Percentiles rank a stretch among this genome's conserved stretches.
Conservation (phyloP, 2,888 invertebrate genomes). For the Apamea sordens region DNA sequence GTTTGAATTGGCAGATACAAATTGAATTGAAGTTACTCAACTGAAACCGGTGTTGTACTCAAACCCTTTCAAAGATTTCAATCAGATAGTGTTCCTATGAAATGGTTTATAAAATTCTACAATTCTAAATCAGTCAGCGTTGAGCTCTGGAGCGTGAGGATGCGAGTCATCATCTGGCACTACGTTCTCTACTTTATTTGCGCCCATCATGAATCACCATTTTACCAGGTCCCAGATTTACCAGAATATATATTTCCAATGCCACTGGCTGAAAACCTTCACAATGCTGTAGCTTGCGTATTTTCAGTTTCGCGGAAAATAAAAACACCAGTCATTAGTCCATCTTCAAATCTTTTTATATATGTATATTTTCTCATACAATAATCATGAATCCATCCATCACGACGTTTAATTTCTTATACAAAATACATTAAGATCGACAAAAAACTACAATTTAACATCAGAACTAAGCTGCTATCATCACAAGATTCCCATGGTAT, state of each 20-base stretch:
- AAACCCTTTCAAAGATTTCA: constrained; percentile 17
- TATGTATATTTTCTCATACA: background rate
- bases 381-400: background rate
- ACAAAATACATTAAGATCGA: constrained; percentile 16
- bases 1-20: constrained; percentile 8
- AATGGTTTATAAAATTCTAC: background rate
- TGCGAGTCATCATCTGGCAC: constrained; percentile 10
- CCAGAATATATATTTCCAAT: constrained; percentile 11
- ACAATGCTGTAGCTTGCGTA: background rate
- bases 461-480: constrained; percentile 38
- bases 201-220: constrained; percentile 42
- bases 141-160: constrained; percentile 3
- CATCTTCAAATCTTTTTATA: background rate
- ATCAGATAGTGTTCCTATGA: constrained; percentile 3
- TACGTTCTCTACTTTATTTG: constrained; percentile 2
- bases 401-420: constrained; percentile 35
- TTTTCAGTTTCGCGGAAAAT: background rate
- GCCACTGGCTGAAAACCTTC: background rate
- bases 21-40: constrained; percentile 32
- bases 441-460: constrained; percentile 34
- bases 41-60: background rate
- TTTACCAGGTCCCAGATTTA: background rate
- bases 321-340: background rate
- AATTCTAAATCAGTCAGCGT: constrained; percentile 16
- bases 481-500: constrained; percentile 54